Evolutionary conservation across 1,140 invertebrate genomes (phyloP), one percentile per base, ranked within the genome.

Genomic region (Campoletis sonorensis): DNA sequence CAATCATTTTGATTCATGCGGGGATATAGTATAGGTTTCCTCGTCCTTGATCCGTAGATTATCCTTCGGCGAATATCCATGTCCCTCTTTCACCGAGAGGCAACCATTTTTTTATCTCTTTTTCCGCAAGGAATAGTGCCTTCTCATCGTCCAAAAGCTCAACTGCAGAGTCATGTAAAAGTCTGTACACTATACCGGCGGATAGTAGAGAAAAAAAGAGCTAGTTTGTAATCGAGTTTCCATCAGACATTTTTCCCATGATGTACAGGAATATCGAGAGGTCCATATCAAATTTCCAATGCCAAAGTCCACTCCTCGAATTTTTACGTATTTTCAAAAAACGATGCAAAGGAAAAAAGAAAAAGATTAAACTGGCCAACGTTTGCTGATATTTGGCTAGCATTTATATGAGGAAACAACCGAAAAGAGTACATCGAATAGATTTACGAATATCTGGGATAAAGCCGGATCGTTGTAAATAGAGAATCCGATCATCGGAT

Each of bases 1-100:
- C 86, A 86, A 87, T 87, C 86, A 87, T 82, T 77, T 85, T 86
- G 82, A 87, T 86, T 86, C 80, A 83, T 70, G 83, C 64, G 79
- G 45, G 81, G 30, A 70, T 70, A 83, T 26, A 26, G 61, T 85
- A 84, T 81, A 68, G 77, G 30, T 13, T 23, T 18, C 64, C 81
- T 82, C 70, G 30, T 75, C 49, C 80, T 67, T 80, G 45, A 54
- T 40, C n/a, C 21, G 16, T 15, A 78, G 85, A 88, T 88, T 84
- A 88, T 88, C 83, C 83, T 82, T 78, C 54, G 40, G 49, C 78
- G 81, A 85, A 87, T 88, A 84, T 82, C 79, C 49, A 23, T 37
- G 61, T 64, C 26, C 15, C 30, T 70, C 30, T 33, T 21, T 4
- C 51, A 8, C 51, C 51, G 5, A 23, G 61, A 23, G 61, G 61